Base-by-base conservation (phyloP, 1,140 invertebrate genomes). In the Sitobion miscanthi region DNA sequence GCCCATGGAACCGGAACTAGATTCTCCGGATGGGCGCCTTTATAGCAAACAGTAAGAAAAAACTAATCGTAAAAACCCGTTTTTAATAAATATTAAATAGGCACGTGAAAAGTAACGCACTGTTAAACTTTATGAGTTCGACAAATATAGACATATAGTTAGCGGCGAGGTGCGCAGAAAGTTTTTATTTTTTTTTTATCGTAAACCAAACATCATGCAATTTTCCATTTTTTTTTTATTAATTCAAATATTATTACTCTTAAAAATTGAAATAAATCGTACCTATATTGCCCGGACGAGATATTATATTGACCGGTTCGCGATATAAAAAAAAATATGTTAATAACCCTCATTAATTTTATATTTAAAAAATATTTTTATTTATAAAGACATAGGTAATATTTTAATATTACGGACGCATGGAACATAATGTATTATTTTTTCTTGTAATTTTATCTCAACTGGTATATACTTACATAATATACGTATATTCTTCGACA, bases 41-140 rank as follows among this genome's bases (percentile, higher is more conserved):
- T 85, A 85, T 25, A 25, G 38, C 23, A 38, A 85, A 85, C 83
- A 42, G 83, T 85, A 85, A 85, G 38, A 45, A 85, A 45, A 77
- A 77, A 5, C 62, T 77, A 77, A n/a, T 69, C 62, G 62, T 77
- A 85, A 85, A 85, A 42, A 42, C 2, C 23, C 25, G 62, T 77
- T 77, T 77, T 77, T n/a, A 77, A 77, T 77, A 77, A 77, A 77
- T 77, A 77, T 77, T 77, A 77, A 77, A n/a, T n/a, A 77, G n/a
- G 62, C 62, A 77, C 62, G 62, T 77, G 21, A 77, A 77, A 77
- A 77, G 30, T 35, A 77, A 77, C 14, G 62, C 14, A n/a, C 62
- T 17, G 62, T n/a, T 77, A 77, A 77, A 77, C 62, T 77, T 77
- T 77, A 77, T 17, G 30, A 77, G 62, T 77, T 77, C 4, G 62